A percentile compares a stretch with the other conserved stretches of the same genome.
phyloP scores from a whole-genome alignment of 2,888 invertebrate species.

The Ctena decussata region DNA sequence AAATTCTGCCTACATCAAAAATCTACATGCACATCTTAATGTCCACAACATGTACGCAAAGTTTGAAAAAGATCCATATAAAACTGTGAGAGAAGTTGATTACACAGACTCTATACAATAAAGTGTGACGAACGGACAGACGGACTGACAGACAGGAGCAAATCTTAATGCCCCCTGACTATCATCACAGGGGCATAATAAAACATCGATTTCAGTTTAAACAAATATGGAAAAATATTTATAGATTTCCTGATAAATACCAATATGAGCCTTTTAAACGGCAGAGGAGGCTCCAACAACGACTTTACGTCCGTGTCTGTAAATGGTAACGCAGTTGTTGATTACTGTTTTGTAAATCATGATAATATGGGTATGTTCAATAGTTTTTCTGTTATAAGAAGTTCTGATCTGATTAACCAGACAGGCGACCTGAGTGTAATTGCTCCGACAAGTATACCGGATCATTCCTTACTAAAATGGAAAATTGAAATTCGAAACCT shows the following conservation, averaged over 20 bases:
- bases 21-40: too few relatives aligned
- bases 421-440: too few relatives aligned
- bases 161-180: too few relatives aligned
- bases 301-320: constrained; percentile 35
- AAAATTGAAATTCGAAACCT: not conserved
- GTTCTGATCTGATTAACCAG: not conserved
- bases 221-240: constrained; percentile 41
- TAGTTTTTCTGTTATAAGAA: constrained; percentile 3
- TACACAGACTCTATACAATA: too few relatives aligned
- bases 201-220: too few relatives aligned
- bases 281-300: constrained; percentile 11
- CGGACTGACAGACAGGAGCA: too few relatives aligned
- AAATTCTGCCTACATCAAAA: too few relatives aligned
- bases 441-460: not conserved
- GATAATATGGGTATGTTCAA: constrained; percentile 5
- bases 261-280: constrained; percentile 50
- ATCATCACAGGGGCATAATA: too few relatives aligned
- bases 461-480: constrained; percentile 27
- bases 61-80: too few relatives aligned
- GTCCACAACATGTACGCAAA: too few relatives aligned
- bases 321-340: constrained; percentile 25
- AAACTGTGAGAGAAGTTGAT: too few relatives aligned
- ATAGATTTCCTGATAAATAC: constrained; percentile 33
- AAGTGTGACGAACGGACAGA: too few relatives aligned
- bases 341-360: constrained; percentile 28